A percentile compares a stretch with the other conserved stretches of the same genome.
These are phyloP conservation scores for Xanthorhoe spadicearia DNA, from an alignment of 2,888 invertebrate genomes.

Conservation along the genomic window DNA sequence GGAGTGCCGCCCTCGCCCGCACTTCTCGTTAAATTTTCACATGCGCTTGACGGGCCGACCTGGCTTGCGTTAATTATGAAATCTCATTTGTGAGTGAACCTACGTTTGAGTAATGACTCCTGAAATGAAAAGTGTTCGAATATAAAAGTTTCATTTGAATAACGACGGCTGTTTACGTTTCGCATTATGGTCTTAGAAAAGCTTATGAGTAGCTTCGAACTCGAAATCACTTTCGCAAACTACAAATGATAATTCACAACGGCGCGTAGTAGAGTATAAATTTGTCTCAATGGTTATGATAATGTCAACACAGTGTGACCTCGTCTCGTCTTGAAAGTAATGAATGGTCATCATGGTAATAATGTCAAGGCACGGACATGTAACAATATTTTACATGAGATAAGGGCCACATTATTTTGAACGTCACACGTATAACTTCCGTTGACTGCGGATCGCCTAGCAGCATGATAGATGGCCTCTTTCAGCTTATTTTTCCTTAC, in stretches of 20 bases:
- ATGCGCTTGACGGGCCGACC: conserved; percentile 81
- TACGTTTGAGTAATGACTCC: conserved; percentile 78
- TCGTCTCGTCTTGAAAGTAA: conserved; percentile 1
- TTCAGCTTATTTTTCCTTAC: conserved; percentile 67
- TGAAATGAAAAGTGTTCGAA: conserved; percentile 71
- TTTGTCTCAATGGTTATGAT: not conserved
- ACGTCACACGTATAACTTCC: conserved; percentile 68
- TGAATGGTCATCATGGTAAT: not conserved
- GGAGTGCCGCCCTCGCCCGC: conserved; percentile 57
- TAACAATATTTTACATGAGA: conserved; percentile 48
- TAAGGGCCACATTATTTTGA: conserved; percentile 66
- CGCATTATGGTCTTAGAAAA: conserved; percentile 38
- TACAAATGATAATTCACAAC: not conserved
- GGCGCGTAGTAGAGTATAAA: not conserved
- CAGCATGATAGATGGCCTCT: conserved; percentile 71
- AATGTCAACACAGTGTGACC: not conserved
- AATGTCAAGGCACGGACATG: conserved; percentile 12
- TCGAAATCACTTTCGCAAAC: not conserved
- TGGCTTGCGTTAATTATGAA: conserved; percentile 84
- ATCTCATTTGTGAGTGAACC: conserved; percentile 80
- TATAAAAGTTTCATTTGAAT: conserved; percentile 70
- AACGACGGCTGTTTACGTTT: conserved; percentile 47
- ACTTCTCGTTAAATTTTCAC: conserved; percentile 83
- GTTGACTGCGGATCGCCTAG: conserved; percentile 59
- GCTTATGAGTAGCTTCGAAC: conserved; percentile 12